Percentiles rank a stretch among this genome's conserved stretches.
Conservation (phyloP, 2,797 vertebrate genomes). For the Prunella strophiata region DNA sequence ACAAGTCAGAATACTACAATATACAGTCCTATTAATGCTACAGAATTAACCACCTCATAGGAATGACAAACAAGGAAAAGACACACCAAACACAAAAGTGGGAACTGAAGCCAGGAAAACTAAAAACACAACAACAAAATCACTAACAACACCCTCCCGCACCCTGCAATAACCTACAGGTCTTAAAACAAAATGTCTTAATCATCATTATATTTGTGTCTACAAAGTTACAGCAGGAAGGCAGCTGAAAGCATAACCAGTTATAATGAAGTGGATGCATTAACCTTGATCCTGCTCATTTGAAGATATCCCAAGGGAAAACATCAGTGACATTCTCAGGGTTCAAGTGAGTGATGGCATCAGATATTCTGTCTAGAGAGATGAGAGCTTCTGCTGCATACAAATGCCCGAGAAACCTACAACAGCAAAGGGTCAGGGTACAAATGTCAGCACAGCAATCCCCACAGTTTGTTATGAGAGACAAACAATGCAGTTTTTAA, state of each 20-base stretch:
- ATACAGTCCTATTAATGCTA: background rate
- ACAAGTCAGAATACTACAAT: background rate
- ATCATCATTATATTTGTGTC: background rate
- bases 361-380: conserved; percentile 97
- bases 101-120: background rate
- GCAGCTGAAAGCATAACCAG: conserved; percentile 32
- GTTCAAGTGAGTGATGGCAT: conserved; percentile 96
- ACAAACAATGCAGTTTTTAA: background rate
- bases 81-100: background rate
- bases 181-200: background rate
- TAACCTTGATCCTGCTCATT: conserved; percentile 97
- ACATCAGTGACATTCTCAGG: conserved; percentile 97
- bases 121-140: background rate
- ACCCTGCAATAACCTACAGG: background rate
- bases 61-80: background rate
- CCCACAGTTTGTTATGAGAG: background rate
- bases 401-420: conserved; percentile 95
- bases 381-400: conserved; percentile 98
- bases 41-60: background rate
- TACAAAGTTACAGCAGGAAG: conserved; percentile 34
- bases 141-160: background rate
- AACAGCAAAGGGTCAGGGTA: conserved; percentile 40
- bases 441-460: background rate
- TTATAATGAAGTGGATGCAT: conserved; percentile 64
- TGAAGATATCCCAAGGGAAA: conserved; percentile 90